Evolutionary conservation across 2,888 invertebrate species (phyloP).

Genomic region (Iphiclides podalirius): DNA sequence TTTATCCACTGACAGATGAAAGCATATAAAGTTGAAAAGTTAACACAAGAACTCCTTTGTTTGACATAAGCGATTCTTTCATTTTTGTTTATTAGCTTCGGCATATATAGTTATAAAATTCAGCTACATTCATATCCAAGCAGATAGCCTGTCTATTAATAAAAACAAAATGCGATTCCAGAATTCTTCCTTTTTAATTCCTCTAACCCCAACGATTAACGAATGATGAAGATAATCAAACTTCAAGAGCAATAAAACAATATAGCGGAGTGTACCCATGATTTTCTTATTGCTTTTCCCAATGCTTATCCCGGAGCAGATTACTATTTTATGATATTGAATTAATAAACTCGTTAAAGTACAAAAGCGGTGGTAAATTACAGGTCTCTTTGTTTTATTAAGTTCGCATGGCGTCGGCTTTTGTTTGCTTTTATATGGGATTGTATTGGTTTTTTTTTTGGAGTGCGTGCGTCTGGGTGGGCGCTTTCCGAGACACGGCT

Average conservation of each 20-base stretch:
- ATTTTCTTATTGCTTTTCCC: constrained; percentile 65
- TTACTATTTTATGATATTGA: constrained; percentile 76
- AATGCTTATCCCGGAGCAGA: constrained; percentile 69
- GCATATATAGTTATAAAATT: too few species aligned
- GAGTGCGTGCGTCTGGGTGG: constrained; percentile 68
- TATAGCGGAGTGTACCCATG: constrained; percentile 68
- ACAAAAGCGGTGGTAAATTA: constrained; percentile 74
- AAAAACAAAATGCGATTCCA: not conserved
- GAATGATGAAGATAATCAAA: constrained; percentile 61
- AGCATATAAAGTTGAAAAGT: too few species aligned
- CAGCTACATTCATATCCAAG: too few species aligned
- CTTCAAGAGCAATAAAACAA: constrained; percentile 63
- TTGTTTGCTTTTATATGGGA: constrained; percentile 74
- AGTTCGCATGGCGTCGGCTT: constrained; percentile 71
- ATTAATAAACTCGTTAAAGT: constrained; percentile 80
- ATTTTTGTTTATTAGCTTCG: too few species aligned
- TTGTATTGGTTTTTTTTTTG: constrained; percentile 63
- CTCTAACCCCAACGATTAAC: constrained; percentile 11
- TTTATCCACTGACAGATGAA: too few species aligned
- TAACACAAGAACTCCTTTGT: too few species aligned
- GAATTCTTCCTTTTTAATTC: not conserved
- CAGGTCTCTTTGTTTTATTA: constrained; percentile 71
- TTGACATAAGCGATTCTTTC: too few species aligned
- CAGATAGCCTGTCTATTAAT: too few species aligned
- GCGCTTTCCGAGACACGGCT: constrained; percentile 68